phyloP scores from a whole-genome alignment of 1,140 invertebrate species.

The Oncopeltus fasciatus region DNA sequence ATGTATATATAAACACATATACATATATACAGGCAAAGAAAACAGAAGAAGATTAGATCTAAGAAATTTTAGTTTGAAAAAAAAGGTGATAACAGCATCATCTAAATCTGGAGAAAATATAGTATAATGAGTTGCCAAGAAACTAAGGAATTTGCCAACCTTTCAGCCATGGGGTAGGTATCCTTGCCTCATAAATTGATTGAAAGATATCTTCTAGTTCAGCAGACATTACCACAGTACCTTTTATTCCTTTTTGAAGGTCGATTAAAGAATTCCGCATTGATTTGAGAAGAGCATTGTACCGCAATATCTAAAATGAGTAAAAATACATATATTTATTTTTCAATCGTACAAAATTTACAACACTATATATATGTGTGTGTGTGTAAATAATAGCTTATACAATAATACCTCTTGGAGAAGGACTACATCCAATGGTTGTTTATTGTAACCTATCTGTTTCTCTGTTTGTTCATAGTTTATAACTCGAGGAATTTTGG shows the following conservation, averaged over 20 bases:
- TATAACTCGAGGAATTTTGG: constrained; percentile 52
- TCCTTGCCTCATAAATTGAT: constrained; percentile 60
- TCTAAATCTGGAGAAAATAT: too few relatives aligned
- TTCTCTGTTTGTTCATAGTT: constrained; percentile 59
- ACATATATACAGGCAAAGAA: too few relatives aligned
- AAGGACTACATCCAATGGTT: constrained; percentile 64
- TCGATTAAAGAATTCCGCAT: constrained; percentile 44
- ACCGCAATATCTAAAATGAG: constrained; percentile 40
- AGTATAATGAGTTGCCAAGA: too few relatives aligned
- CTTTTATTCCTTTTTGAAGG: constrained; percentile 60
- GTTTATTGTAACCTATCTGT: constrained; percentile 50
- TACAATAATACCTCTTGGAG: constrained; percentile 71
- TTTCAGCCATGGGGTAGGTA: constrained; percentile 62
- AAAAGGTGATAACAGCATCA: too few relatives aligned
- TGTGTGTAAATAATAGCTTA: too few relatives aligned
- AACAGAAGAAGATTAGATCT: too few relatives aligned
- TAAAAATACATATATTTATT: too few relatives aligned
- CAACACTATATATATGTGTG: too few relatives aligned
- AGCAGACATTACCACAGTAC: constrained; percentile 67
- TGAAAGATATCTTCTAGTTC: constrained; percentile 66
- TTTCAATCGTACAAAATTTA: too few relatives aligned
- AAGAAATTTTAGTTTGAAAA: too few relatives aligned
- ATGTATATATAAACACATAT: too few relatives aligned
- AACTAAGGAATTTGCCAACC: constrained; percentile 30
- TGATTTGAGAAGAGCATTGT: constrained; percentile 40